Evolutionary conservation across 2,113 vertebrate genomes (phyloP).

Genomic region (Pyxicephalus adspersus): DNA sequence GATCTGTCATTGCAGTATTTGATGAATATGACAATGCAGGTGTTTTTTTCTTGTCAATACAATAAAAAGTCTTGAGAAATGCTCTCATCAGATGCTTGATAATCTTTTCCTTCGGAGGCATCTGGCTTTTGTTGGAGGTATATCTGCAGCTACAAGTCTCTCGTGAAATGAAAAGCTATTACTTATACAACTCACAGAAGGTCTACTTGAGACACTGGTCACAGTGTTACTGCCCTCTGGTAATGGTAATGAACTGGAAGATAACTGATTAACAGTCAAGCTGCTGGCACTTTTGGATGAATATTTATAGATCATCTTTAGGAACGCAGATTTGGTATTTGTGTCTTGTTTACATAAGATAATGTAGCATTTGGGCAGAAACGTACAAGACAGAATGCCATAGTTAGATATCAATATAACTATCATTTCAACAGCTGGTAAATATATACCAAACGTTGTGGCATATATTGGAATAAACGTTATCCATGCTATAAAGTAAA

Average conservation of each 20-base stretch:
- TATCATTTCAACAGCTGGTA: conserved; percentile 86
- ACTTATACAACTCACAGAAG: conserved; percentile 48
- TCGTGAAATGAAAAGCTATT: conserved; percentile 61
- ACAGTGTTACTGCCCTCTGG: background rate
- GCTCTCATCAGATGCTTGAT: conserved; percentile 73
- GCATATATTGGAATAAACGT: conserved; percentile 84
- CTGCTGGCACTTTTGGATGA: conserved; percentile 71
- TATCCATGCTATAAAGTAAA: conserved; percentile 88
- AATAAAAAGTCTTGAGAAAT: no score
- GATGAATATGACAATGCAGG: no score
- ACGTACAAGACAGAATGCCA: conserved; percentile 83
- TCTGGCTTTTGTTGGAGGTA: conserved; percentile 28
- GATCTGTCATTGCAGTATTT: no score
- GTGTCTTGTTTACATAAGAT: conserved; percentile 83
- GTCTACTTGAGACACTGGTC: background rate
- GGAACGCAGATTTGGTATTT: conserved; percentile 85
- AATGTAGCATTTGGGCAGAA: conserved; percentile 87
- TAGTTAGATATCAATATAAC: conserved; percentile 90
- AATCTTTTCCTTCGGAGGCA: conserved; percentile 65
- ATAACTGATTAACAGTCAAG: conserved; percentile 66
- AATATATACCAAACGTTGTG: conserved; percentile 81
- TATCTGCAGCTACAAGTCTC: conserved; percentile 46
- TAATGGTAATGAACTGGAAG: conserved; percentile 61
- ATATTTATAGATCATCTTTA: conserved; percentile 79
- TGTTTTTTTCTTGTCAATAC: no score